phyloP scores from a whole-genome alignment of 2,113 vertebrate species.

The Forbesichthys agassizii region DNA sequence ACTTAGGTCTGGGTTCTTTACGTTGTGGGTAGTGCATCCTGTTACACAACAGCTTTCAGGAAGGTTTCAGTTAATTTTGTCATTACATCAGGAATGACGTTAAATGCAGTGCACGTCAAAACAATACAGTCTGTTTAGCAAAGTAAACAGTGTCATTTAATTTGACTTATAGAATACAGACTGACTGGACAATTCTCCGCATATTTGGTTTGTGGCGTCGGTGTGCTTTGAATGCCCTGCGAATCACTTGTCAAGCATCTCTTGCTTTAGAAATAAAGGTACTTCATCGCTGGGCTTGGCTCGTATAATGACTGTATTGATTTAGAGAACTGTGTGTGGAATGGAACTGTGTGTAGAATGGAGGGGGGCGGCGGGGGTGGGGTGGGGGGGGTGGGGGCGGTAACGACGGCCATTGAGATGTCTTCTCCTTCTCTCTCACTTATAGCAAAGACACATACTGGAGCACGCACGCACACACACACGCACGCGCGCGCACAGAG shows the following conservation, averaged over 20 bases:
- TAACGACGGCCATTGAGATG: no score
- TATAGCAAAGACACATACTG: slow-evolving; percentile 2
- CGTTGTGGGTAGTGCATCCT: not conserved
- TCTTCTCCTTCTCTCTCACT: slow-evolving; percentile 13
- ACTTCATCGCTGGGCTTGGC: not conserved
- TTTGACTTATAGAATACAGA: not conserved
- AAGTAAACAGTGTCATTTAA: no score
- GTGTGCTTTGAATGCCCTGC: not conserved
- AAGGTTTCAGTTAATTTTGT: no score
- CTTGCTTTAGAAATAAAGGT: no score
- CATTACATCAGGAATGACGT: no score
- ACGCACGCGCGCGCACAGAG: not conserved
- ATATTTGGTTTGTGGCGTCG: not conserved
- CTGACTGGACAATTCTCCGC: not conserved
- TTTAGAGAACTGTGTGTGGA: slow-evolving; percentile 48
- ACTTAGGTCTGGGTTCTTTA: slow-evolving; percentile 16
- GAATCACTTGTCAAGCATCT: not conserved
- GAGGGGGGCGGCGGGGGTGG: no score
- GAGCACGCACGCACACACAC: slow-evolving; percentile 1
- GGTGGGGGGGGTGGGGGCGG: no score
- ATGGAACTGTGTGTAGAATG: not conserved
- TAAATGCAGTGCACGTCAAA: no score
- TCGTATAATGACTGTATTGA: slow-evolving; percentile 29
- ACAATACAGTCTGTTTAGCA: no score
- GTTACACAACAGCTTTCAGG: not conserved